These are phyloP conservation scores for Bathynomus jamesi DNA, from an alignment of 1,140 invertebrate genomes.

Conservation along the genomic window DNA sequence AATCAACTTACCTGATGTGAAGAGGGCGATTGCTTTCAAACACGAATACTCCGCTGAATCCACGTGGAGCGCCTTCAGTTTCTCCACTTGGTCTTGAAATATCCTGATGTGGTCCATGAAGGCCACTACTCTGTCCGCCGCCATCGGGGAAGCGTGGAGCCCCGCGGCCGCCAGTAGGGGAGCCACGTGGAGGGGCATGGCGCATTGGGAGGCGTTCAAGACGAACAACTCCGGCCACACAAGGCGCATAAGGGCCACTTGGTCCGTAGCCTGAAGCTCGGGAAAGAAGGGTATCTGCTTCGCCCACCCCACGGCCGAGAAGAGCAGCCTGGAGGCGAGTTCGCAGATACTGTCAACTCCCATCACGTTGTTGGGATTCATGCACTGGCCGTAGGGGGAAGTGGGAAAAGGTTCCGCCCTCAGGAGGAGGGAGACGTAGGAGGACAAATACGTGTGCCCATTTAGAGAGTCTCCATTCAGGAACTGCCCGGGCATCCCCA, in stretches of 20 bases:
- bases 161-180: slow-evolving; percentile 88
- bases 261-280: slow-evolving; percentile 67
- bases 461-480: slow-evolving; percentile 68
- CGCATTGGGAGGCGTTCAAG: slow-evolving; percentile 93
- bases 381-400: slow-evolving; percentile 86
- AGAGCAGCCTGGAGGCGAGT: slow-evolving; percentile 84
- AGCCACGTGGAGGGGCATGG: slow-evolving; percentile 93
- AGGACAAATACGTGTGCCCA: no score
- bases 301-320: slow-evolving; percentile 96
- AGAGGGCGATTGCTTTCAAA: slow-evolving; percentile 96
- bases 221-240: slow-evolving; percentile 98
- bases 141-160: slow-evolving; percentile 90
- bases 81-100: slow-evolving; percentile 96
- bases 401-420: slow-evolving; percentile 94
- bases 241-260: slow-evolving; percentile 86
- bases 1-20: slow-evolving; percentile 91
- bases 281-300: slow-evolving; percentile 96
- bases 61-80: slow-evolving; percentile 91
- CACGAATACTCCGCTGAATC: slow-evolving; percentile 98
- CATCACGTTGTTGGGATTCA: slow-evolving; percentile 67
- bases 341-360: slow-evolving; percentile 97
- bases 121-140: slow-evolving; percentile 90
- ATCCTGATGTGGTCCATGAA: slow-evolving; percentile 99
- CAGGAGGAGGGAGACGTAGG: slow-evolving; percentile 86
- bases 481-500: slow-evolving; percentile 61